Base-by-base conservation (phyloP, 2,113 vertebrate genomes). In the Bubo blakistoni region DNA sequence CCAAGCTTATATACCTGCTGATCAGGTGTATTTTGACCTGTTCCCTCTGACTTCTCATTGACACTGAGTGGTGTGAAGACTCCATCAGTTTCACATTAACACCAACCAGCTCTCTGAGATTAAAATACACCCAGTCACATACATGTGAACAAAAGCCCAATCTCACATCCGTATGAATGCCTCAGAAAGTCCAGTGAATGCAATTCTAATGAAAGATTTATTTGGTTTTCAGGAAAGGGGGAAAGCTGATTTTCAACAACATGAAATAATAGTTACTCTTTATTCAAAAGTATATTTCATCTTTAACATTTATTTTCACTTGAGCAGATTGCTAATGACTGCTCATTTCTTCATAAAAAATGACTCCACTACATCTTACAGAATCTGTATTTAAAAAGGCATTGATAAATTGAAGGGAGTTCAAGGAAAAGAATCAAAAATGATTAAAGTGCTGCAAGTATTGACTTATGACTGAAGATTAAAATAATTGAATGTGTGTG, bases 371-470 rank as follows among this genome's bases (percentile, higher is more conserved):
- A 17, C 25, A 25, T 94, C 87, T 65, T 94, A 52, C 63, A 92
- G 71, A 89, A 91, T 85, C 66, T 92, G 44, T 88, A 86, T 96
- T 96, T 97, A 49, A 96, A 96, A 96, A 94, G 94, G 61, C 94
- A 94, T 82, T 96, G 95, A 97, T 94, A 96, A 96, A 95, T 95
- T 81, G 95, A 76, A 92, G 84, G 54, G 58, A 79, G 77, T 94
- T 95, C 70, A 94, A 87, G 83, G 65, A 91, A 95, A 81, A 93
- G 54, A 92, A 96, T 94, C 4, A 95, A 91, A 96, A 95, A 96
- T 91, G 1, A 94, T 95, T 96, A 81, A 90, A 96, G 65, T 81
- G 69, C 88, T 81, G 61, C 36, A 91, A 88, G 83, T 96, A 96
- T 92, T 95, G 95, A 95, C 92, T 85, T 94, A 89, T 11, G 72